Base-by-base conservation (phyloP, 2,888 invertebrate genomes). In the Diarsia rubi region DNA sequence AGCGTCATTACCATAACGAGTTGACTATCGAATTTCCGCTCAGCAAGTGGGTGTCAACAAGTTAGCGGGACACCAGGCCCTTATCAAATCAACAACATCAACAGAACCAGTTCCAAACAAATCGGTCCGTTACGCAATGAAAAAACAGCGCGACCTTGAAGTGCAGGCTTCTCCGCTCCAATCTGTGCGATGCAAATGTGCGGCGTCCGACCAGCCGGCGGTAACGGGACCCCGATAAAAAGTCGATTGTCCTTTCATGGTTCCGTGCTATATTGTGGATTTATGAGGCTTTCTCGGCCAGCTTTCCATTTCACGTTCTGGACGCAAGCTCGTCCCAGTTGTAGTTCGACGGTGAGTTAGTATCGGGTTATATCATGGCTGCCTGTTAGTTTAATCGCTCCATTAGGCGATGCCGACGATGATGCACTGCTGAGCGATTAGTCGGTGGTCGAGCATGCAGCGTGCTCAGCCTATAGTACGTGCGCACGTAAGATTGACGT, bases 201-300 rank as follows among this genome's bases (percentile, higher is more conserved):
- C 44, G 52, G 49, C n/a, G 52, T 12, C 71, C 70, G 68, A 31
- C 37, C 77, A 71, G 73, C 82, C 84, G 85, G 84, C 52, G 66
- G 65, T 88, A 90, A 89, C 90, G 90, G 90, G 86, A 78, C 73
- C 76, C 66, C 49, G 65, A 86, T 84, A 91, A 91, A 90, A 91
- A 90, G 86, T 81, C 60, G 88, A 82, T 79, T 89, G 82, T 88
- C 90, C 88, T 90, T 90, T 86, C 84, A 79, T 73, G 86, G 73
- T 69, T 73, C 71, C 73, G 82, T 81, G 79, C 78, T 86, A 81
- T 86, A 83, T 80, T 75, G 66, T 62, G 73, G 83, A 89, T 87
- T 89, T 87, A 88, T 86, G 78, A 70, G 63, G 73, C 83, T 87
- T 84, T 85, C 85, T 81, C 83, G 71, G 65, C 59, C 77, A 80